Conservation (phyloP, 2,888 invertebrate genomes). For the Microctonus aethiopoides region DNA sequence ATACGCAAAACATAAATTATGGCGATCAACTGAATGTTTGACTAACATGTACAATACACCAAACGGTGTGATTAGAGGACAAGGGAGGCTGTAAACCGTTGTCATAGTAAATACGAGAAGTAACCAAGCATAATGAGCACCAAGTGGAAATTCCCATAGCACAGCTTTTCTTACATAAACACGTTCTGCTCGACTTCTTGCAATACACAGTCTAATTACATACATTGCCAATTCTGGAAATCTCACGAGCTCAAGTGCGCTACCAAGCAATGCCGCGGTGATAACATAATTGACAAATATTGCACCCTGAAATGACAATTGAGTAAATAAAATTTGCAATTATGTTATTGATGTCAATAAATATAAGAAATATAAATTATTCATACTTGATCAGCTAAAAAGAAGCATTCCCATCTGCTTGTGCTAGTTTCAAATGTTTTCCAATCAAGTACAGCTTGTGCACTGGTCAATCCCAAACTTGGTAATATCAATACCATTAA, state of each 20-base stretch:
- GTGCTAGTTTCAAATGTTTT: slow-evolving; percentile 75
- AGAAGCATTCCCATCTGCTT: slow-evolving; percentile 88
- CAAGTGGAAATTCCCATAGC: slow-evolving; percentile 92
- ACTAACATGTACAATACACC: slow-evolving; percentile 88
- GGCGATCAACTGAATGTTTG: slow-evolving; percentile 94
- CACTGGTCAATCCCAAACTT: slow-evolving; percentile 89
- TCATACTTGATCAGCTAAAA: slow-evolving; percentile 83
- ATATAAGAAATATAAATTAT: neutral
- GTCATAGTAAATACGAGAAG: slow-evolving; percentile 89
- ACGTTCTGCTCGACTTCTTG: slow-evolving; percentile 88
- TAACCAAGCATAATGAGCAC: slow-evolving; percentile 96
- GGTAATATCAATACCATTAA: slow-evolving; percentile 96
- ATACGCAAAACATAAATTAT: slow-evolving; percentile 95
- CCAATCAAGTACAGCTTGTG: slow-evolving; percentile 83
- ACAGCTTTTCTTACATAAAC: slow-evolving; percentile 87
- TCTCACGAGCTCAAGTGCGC: slow-evolving; percentile 87
- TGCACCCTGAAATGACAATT: slow-evolving; percentile 74
- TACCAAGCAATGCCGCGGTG: slow-evolving; percentile 92
- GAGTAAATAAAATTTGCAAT: too few species aligned
- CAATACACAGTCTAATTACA: slow-evolving; percentile 82
- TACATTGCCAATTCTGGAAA: slow-evolving; percentile 94
- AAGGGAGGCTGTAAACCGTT: slow-evolving; percentile 90
- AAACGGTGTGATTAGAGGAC: slow-evolving; percentile 93
- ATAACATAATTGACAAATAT: slow-evolving; percentile 97
- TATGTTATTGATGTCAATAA: neutral